A percentile compares a stretch with the other conserved stretches of the same genome.
Conservation (phyloP, 1,140 invertebrate genomes). For the Sminthurides bifidus region DNA sequence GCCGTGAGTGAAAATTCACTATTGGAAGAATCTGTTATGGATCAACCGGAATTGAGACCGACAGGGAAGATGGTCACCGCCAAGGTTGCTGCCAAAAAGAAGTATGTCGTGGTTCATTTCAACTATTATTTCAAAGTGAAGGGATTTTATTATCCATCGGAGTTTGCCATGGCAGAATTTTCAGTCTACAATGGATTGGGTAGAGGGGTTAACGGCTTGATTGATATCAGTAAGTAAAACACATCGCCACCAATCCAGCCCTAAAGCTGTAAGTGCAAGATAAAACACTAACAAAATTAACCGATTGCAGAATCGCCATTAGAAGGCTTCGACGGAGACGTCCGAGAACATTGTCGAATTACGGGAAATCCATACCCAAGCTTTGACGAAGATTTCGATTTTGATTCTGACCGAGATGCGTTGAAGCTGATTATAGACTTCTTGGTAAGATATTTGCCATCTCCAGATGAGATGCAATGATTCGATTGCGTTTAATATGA, state of each 20-base stretch:
- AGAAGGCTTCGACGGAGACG: background rate
- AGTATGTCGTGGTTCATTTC: slow-evolving; percentile 1
- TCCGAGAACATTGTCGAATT: background rate
- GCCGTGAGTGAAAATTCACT: too few relatives aligned
- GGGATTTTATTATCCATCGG: background rate
- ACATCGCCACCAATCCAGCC: background rate
- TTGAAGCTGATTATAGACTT: background rate
- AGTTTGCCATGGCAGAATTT: slow-evolving; percentile 6
- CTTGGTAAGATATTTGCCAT: too few relatives aligned
- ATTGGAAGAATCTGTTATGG: too few relatives aligned
- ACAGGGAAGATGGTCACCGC: background rate
- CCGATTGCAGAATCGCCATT: background rate
- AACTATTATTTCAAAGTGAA: background rate
- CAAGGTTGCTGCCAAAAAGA: background rate
- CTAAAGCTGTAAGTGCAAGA: background rate
- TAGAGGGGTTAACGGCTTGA: background rate
- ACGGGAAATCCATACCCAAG: background rate
- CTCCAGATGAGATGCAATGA: too few relatives aligned
- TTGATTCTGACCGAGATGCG: background rate
- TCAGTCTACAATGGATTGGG: slow-evolving; percentile 1
- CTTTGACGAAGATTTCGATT: background rate
- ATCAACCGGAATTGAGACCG: too few relatives aligned
- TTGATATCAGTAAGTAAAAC: slow-evolving; percentile 2
- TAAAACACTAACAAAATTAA: background rate
- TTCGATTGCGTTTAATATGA: too few relatives aligned